These are phyloP conservation scores for Crotophaga sulcirostris DNA, from an alignment of 2,113 vertebrate species.

Conservation along the genomic window DNA sequence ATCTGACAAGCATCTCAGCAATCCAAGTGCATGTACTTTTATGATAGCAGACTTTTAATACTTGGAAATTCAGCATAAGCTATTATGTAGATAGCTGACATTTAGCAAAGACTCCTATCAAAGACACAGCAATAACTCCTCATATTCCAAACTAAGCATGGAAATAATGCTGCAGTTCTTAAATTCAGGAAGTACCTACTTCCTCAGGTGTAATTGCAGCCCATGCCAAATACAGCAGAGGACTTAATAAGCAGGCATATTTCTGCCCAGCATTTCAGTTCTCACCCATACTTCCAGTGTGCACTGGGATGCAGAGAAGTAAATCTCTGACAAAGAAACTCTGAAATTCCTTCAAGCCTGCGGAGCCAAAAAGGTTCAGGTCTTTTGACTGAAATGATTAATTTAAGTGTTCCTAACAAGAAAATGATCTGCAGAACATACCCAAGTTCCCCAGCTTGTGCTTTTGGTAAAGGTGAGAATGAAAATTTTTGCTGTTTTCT, in stretches of 20 bases:
- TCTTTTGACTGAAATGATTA: not conserved
- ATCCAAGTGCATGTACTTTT: not conserved
- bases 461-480: not conserved
- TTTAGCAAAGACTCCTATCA: not conserved
- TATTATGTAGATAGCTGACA: not conserved
- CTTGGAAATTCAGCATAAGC: not conserved
- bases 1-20: not conserved
- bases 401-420: not conserved
- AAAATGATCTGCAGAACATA: not conserved
- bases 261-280: not conserved
- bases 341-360: not conserved
- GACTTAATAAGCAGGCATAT: not conserved
- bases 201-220: not conserved
- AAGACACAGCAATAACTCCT: not conserved
- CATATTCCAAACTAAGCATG: not conserved
- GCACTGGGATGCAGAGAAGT: not conserved
- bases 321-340: not conserved
- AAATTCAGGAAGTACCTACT: not conserved
- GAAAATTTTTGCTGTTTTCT: not conserved
- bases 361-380: not conserved
- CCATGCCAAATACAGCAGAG: not conserved
- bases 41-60: not conserved
- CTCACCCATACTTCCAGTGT: not conserved
- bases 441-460: not conserved
- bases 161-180: not conserved